Evolutionary conservation across 1,140 invertebrate genomes (phyloP).

Genomic region (Asbolus verrucosus): DNA sequence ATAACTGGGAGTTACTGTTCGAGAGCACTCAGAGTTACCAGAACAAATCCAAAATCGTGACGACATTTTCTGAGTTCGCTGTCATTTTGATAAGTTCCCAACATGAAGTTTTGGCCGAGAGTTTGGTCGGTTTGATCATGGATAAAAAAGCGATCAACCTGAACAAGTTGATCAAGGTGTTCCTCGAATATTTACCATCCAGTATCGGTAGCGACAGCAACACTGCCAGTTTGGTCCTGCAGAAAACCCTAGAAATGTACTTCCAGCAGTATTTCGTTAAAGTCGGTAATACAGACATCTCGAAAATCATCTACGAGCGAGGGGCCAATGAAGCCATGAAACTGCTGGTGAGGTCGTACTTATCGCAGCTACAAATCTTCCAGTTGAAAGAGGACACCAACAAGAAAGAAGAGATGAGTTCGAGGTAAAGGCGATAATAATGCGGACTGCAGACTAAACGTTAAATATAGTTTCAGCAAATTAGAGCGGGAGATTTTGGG

Average conservation of each 20-base stretch:
- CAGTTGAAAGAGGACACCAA: conserved; percentile 55
- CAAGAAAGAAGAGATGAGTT: conserved; percentile 34
- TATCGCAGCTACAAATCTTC: conserved; percentile 67
- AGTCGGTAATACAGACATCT: conserved; percentile 57
- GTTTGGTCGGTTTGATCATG: conserved; percentile 66
- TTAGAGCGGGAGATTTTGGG: conserved; percentile 16
- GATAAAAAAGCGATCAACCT: conserved; percentile 66
- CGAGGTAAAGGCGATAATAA: conserved; percentile 60
- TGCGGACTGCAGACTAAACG: conserved; percentile 18
- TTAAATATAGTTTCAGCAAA: conserved; percentile 8
- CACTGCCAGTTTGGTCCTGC: conserved; percentile 68
- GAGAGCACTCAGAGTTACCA: conserved; percentile 63
- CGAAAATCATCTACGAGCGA: conserved; percentile 65
- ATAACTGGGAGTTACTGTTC: conserved; percentile 69
- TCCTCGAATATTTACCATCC: conserved; percentile 71
- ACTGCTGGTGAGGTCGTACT: conserved; percentile 69
- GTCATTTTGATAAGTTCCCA: conserved; percentile 68
- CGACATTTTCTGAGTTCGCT: conserved; percentile 70
- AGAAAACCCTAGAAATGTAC: conserved; percentile 70
- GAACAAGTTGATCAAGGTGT: conserved; percentile 70
- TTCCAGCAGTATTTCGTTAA: conserved; percentile 66
- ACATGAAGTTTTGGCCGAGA: conserved; percentile 65
- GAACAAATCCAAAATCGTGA: conserved; percentile 61
- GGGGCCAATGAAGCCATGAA: conserved; percentile 69
- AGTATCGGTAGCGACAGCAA: conserved; percentile 70